phyloP scores from a whole-genome alignment of 2,113 vertebrate genomes.

The Apodemus sylvaticus region DNA sequence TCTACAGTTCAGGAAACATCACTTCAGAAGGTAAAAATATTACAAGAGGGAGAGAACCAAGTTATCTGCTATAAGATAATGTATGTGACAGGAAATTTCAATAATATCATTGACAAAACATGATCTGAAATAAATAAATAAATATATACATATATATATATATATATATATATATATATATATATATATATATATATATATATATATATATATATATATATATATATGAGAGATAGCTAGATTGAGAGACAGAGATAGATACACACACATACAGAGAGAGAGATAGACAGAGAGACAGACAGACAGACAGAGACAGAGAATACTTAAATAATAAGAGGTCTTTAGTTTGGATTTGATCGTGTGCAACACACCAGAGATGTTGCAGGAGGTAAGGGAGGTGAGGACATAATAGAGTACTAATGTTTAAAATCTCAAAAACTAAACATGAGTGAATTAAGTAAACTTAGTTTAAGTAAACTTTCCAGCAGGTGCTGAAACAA shows the following conservation, averaged over 20 bases:
- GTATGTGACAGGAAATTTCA: background rate
- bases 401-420: background rate
- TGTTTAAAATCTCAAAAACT: background rate
- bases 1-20: background rate
- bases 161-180: too few relatives aligned
- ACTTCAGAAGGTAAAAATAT: background rate
- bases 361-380: fast-evolving
- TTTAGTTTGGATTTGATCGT: background rate
- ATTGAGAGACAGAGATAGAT: too few relatives aligned
- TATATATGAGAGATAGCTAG: too few relatives aligned
- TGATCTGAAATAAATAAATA: background rate
- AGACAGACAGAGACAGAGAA: too few relatives aligned
- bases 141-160: background rate
- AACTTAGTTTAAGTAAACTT: background rate
- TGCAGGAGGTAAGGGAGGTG: too few relatives aligned
- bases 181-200: too few relatives aligned
- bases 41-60: background rate
- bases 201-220: too few relatives aligned
- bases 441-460: background rate
- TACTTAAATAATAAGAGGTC: too few relatives aligned
- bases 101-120: background rate
- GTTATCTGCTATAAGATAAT: background rate
- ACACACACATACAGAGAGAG: too few relatives aligned
- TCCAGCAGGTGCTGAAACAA: too few relatives aligned
- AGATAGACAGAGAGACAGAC: too few relatives aligned